A percentile compares a stretch with the other conserved stretches of the same genome.
Conservation (phyloP, 2,888 invertebrate genomes). For the Standfussiana lucernea region DNA sequence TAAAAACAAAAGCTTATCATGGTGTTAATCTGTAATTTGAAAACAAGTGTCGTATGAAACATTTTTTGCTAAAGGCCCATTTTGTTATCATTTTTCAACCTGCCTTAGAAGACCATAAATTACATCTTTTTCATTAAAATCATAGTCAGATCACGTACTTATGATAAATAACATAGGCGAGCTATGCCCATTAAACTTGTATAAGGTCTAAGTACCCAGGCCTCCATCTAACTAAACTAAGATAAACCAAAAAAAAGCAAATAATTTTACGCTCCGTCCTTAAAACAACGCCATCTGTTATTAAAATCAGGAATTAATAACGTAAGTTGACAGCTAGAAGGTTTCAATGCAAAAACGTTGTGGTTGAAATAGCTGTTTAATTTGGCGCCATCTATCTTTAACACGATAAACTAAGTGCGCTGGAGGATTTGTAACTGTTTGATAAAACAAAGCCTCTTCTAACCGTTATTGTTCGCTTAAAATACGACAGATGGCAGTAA, state of each 20-base stretch:
- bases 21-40: not conserved
- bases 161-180: constrained; percentile 27
- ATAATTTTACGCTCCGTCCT: too few species aligned
- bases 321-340: not conserved
- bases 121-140: constrained; percentile 32
- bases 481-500: constrained; percentile 20
- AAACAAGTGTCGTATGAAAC: not conserved
- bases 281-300: constrained; percentile 26
- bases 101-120: constrained; percentile 14
- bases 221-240: not conserved
- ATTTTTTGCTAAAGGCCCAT: not conserved
- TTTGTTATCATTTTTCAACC: not conserved
- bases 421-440: not conserved
- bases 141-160: constrained; percentile 26
- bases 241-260: not conserved
- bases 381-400: constrained; percentile 36
- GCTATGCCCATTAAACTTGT: constrained; percentile 17
- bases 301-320: rapidly evolving
- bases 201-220: not conserved
- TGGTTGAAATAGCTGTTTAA: not conserved
- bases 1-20: not conserved
- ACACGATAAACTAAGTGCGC: rapidly evolving
- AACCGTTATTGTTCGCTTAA: not conserved
- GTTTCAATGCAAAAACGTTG: not conserved
- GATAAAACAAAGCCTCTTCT: rapidly evolving